Conservation (phyloP, 2,113 vertebrate genomes). For the Circaetus gallicus region DNA sequence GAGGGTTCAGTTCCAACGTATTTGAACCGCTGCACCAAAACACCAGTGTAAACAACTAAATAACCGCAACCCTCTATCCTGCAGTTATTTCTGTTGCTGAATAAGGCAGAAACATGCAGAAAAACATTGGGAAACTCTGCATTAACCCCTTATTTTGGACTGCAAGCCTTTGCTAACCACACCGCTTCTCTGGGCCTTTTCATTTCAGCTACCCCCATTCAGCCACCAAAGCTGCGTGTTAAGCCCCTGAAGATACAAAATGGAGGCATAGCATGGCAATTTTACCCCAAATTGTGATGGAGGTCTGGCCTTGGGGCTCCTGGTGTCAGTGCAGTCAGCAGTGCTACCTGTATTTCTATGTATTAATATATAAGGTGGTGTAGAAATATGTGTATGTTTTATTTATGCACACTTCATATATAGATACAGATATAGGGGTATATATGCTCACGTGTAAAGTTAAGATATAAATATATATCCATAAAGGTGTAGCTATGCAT, state of each 20-base stretch:
- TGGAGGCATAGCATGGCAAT: background rate
- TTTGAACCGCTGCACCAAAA: background rate
- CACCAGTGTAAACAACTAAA: background rate
- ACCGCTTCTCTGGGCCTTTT: background rate
- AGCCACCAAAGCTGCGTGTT: background rate
- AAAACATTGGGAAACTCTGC: background rate
- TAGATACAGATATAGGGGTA: background rate
- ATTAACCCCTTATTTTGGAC: background rate
- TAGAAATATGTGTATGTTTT: background rate
- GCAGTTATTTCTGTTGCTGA: background rate
- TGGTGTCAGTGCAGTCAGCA: background rate
- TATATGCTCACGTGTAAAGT: background rate
- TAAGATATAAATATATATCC: background rate
- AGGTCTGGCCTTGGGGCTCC: no score
- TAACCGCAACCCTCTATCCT: no score
- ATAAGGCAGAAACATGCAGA: background rate
- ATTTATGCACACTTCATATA: background rate
- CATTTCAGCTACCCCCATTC: background rate
- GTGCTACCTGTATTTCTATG: no score
- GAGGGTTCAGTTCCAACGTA: background rate
- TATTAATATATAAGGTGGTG: accelerated
- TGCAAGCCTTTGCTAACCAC: background rate
- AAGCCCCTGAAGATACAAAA: background rate
- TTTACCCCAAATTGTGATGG: background rate
- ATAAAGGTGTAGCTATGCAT: background rate